These are phyloP conservation scores for Euwallacea similis DNA, from an alignment of 1,140 invertebrate species.

Conservation along the genomic window DNA sequence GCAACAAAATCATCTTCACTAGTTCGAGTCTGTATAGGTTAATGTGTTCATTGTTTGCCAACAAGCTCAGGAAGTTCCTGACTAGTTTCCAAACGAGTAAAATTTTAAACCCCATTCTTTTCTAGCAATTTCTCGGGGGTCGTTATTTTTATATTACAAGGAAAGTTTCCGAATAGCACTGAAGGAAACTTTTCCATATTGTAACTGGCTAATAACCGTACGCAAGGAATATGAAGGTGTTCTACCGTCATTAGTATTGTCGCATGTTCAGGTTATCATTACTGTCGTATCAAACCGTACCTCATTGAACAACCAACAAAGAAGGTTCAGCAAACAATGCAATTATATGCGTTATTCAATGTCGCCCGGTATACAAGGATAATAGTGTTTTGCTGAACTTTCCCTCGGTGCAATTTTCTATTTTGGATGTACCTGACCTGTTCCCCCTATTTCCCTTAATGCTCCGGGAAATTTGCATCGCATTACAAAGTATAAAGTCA, in stretches of 20 bases:
- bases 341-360: neutral
- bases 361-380: neutral
- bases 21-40: neutral
- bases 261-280: neutral
- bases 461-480: conserved; percentile 4
- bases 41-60: neutral
- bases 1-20: too few relatives aligned
- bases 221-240: too few relatives aligned
- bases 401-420: conserved; percentile 13
- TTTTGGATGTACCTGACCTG: conserved; percentile 1
- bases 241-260: neutral
- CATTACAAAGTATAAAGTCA: conserved; percentile 15
- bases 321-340: neutral
- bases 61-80: neutral
- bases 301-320: neutral
- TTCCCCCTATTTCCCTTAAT: conserved; percentile 7
- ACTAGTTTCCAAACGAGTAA: neutral
- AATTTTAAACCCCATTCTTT: conserved; percentile 2
- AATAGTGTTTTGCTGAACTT: conserved; percentile 9
- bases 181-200: neutral
- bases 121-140: conserved; percentile 6
- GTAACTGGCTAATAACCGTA: neutral
- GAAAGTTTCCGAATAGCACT: neutral
- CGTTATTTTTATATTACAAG: conserved; percentile 10
- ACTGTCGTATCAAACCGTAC: neutral